Evolutionary conservation across 2,888 invertebrate species (phyloP), one percentile per base, ranked within the genome.

Genomic region (Cataglyphis albicans): DNA sequence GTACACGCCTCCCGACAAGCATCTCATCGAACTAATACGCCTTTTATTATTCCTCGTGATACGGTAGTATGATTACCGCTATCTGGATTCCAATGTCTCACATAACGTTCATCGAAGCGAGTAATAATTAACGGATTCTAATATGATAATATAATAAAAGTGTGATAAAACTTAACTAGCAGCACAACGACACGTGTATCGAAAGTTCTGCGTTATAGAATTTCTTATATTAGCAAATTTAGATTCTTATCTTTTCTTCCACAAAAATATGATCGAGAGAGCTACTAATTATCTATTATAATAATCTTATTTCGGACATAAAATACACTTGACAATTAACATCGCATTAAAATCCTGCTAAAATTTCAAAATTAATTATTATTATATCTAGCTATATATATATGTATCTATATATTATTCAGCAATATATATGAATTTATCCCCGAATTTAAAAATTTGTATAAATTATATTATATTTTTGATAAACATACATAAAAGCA

Each of bases 81-180:
- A 76, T 52, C 21, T 32, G 18, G 18, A 48, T 48, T 48, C 44
- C 61, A 4, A n/a, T 6, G 63, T 21, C 9, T 35, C 35, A 7
- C 21, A 76, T 38, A 25, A 18, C 12, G 35, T 55, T 65, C 38
- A 15, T 38, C 3, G 21, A 75, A 67, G 48, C 44, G 29, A 44
- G 25, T 65, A 38, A 76, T 76, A 65, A 75, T 25, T 55, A 75
- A 75, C 35, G 64, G 48, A 32, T 63, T 52, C 35, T 64, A 35
- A 75, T 35, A 35, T 6, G 35, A 35, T 35, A 12, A 35, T 21
- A 10, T 32, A 38, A 44, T 18, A 61, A 35, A 35, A 63, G 25
- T 29, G 21, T 35, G 48, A 52, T 3, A 44, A 29, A 21, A 48
- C 35, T 63, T 48, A 48, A 48, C 18, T 18, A 32, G 21, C 21